Percentiles rank a stretch among this genome's conserved stretches.
These are phyloP conservation scores for Drosophila cognata DNA, from an alignment of 2,888 invertebrate genomes.

Conservation along the genomic window DNA sequence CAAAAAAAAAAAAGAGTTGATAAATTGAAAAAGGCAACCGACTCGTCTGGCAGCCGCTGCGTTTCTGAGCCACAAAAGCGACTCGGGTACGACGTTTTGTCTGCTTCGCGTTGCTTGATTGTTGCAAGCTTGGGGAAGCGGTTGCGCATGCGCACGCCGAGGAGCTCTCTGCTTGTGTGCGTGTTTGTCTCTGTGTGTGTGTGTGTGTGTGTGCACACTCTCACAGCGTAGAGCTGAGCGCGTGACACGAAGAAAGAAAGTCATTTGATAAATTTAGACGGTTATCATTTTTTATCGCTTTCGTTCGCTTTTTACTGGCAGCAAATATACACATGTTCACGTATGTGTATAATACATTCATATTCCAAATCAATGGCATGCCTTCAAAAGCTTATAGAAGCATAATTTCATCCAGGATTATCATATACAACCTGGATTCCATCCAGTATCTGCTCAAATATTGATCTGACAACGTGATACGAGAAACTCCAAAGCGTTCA, in stretches of 20 bases:
- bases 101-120: slow-evolving; percentile 51
- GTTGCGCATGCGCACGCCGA: slow-evolving; percentile 63
- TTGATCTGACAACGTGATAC: background rate
- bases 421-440: no score
- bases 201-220: background rate
- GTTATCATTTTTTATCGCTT: background rate
- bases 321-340: background rate
- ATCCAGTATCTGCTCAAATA: background rate
- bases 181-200: background rate
- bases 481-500: background rate
- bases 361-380: background rate
- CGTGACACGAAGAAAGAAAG: slow-evolving; percentile 43
- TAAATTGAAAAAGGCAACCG: slow-evolving; percentile 64
- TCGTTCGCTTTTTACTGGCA: background rate
- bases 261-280: background rate
- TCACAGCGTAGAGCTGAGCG: slow-evolving; percentile 20
- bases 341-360: background rate
- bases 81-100: slow-evolving; percentile 66
- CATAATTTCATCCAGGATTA: background rate
- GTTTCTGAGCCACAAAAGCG: slow-evolving; percentile 75
- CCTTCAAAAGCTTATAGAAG: background rate
- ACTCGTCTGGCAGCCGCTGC: slow-evolving; percentile 77
- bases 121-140: slow-evolving; percentile 54
- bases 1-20: slow-evolving; percentile 15
- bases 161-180: slow-evolving; percentile 3